These are phyloP conservation scores for Pituophis catenifer DNA, from an alignment of 2,113 vertebrate genomes.

Conservation along the genomic window DNA sequence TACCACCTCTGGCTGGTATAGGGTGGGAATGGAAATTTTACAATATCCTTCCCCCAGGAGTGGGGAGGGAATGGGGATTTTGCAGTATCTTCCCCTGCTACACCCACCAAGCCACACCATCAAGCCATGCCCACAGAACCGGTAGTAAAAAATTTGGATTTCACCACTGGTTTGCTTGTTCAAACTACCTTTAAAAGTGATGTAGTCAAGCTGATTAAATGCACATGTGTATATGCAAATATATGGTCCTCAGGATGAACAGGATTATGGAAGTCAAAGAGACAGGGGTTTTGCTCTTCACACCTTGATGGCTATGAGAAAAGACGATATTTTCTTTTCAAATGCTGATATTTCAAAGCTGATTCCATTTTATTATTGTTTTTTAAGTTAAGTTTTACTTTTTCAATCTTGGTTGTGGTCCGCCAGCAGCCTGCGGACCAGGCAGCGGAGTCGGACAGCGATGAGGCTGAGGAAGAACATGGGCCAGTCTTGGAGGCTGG, in stretches of 20 bases:
- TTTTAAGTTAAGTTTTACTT: conserved; percentile 37
- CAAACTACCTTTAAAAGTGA: background rate
- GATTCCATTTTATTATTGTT: conserved; percentile 11
- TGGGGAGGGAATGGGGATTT: too few relatives aligned
- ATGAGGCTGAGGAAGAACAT: too few relatives aligned
- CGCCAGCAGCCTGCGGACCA: too few relatives aligned
- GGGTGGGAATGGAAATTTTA: too few relatives aligned
- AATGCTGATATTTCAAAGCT: conserved; percentile 47
- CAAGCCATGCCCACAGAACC: too few relatives aligned
- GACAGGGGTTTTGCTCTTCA: conserved; percentile 7
- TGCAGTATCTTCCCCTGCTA: too few relatives aligned
- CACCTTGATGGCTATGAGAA: conserved; percentile 47
- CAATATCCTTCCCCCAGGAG: too few relatives aligned
- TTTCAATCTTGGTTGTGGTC: background rate
- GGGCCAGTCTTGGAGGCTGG: too few relatives aligned
- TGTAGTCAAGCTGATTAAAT: background rate
- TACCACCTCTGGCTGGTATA: too few relatives aligned
- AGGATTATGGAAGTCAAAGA: conserved; percentile 55
- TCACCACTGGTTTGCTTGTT: background rate
- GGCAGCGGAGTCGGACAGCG: too few relatives aligned
- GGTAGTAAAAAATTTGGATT: too few relatives aligned
- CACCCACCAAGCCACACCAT: too few relatives aligned
- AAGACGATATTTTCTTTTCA: conserved; percentile 39
- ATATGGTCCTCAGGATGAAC: background rate
- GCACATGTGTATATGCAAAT: background rate